Base-by-base conservation (phyloP, 2,113 vertebrate species). In the Dipodomys spectabilis region DNA sequence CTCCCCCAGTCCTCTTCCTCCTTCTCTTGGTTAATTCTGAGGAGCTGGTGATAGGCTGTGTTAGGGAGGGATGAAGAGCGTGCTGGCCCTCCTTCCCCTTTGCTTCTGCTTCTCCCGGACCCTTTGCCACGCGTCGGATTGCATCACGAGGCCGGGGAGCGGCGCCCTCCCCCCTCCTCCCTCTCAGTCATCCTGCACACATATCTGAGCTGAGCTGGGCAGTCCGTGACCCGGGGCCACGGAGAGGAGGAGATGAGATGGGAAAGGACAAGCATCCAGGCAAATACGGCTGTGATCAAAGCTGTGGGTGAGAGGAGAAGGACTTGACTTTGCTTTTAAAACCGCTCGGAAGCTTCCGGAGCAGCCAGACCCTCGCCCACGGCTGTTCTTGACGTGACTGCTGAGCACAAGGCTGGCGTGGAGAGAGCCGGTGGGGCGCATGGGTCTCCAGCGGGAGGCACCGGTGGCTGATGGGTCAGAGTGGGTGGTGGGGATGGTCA, bases 381-480 rank as follows among this genome's bases (percentile, higher is more conserved):
- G 0, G 4, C 6, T 44, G 49, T 49, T 12, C 49, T 49, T 49
- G 49, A 49, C 12, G 49, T 49, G 49, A 12, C 12, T 49, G 28
- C 87, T 13, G 45, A 62, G 32, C 12, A 16, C 30, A 20, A 69
- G 64, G 53, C n/a, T 81, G 11, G 16, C 1, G 39, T 60, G 27
- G 25, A n/a, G 30, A 18, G 39, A 71, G 30, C n/a, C 15, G 49
- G 25, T 68, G 11, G 20, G 15, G 8, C 7, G 22, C 13, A 12
- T 11, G 27, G 12, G 9, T 7, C 6, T 30, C 44, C 2, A 1
- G 45, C 25, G 5, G 2, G 44, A 27, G 15, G 1, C 1, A 1
- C 25, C 3, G 10, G 25, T 8, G 5, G 0, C 2, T 1, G 6
- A 2, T 2, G 16, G 53, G 16, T 1, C 5, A 39, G 45, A 39